phyloP scores from a whole-genome alignment of 2,797 vertebrate species.

The Sebastes matsubarae region DNA sequence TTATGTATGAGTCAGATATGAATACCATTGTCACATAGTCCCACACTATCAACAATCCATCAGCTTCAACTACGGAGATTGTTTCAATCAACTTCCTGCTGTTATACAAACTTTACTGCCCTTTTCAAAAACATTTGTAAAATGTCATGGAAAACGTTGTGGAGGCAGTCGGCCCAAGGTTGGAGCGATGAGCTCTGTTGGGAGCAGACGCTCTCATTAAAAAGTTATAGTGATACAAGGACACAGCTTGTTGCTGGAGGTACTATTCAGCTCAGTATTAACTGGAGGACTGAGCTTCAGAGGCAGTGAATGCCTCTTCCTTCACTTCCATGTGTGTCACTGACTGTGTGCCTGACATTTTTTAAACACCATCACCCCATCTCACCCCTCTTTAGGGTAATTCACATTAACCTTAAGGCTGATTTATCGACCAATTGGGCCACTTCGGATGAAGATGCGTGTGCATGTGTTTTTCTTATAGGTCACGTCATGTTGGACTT shows the following conservation, averaged over 20 bases:
- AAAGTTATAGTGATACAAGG: constrained; percentile 56
- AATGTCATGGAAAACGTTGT: constrained; percentile 70
- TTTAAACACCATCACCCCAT: background rate
- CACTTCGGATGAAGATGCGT: background rate
- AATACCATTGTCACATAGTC: background rate
- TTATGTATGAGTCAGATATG: background rate
- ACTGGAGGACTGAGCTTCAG: constrained; percentile 25
- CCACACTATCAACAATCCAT: background rate
- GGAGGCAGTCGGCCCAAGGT: constrained; percentile 39
- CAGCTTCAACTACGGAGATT: constrained; percentile 18
- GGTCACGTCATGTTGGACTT: background rate
- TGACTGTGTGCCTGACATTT: background rate
- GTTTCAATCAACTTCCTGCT: constrained; percentile 59
- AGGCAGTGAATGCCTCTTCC: background rate
- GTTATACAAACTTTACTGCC: constrained; percentile 60
- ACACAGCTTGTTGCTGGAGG: constrained; percentile 49
- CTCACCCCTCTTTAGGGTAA: background rate
- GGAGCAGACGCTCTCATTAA: constrained; percentile 68
- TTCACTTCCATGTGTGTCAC: background rate
- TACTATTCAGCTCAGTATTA: constrained; percentile 25
- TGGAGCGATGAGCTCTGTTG: constrained; percentile 54
- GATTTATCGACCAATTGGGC: background rate
- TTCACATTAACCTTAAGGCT: background rate
- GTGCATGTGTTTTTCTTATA: background rate
- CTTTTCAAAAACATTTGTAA: constrained; percentile 62